Evolutionary conservation across 2,888 invertebrate species (phyloP), one percentile per base, ranked within the genome.

Genomic region (Dryobotodes eremita): DNA sequence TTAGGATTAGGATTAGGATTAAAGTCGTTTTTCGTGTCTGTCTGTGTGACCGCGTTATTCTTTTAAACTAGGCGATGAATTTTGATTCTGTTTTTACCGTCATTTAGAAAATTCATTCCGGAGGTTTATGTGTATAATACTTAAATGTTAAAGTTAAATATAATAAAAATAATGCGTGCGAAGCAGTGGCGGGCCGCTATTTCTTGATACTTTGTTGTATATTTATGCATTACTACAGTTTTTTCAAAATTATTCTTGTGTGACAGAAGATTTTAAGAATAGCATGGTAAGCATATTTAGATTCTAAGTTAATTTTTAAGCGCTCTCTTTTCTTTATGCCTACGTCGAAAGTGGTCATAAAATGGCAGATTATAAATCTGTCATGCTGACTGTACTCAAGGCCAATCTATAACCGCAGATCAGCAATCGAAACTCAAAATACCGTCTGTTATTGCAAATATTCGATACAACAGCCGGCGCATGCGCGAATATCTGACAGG

Each of bases 351-450:
- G 57, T n/a, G 57, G 57, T n/a, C n/a, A 57, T 13, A 13, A 57
- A 57, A 57, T 53, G 8, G 20, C 15, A 20, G n/a, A 65, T 66
- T 20, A 48, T 48, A 26, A 26, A 20, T 5, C 36, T 31, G 23
- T 6, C 10, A 62, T 53, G 73, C 53, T 26, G 66, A 55, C 42
- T 53, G 53, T 66, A 66, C 66, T 42, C 17, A 20, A n/a, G 4
- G 13, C 42, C 20, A 59, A 46, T 26, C 15, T 7, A 66, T 46
- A 42, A 53, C 42, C 66, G 15, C 42, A 66, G 36, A 65, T 65
- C 1, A 20, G n/a, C 64, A 73, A 73, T 65, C 65, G 26, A 65
- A 72, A 53, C n/a, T 55, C 10, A 10, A n/a, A 55, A 48, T n/a
- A 10, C 20, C 6, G 20, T 13, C 36, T 36, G 53, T 42, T 73